phyloP scores from a whole-genome alignment of 2,888 invertebrate species.

The Andrena minutula region DNA sequence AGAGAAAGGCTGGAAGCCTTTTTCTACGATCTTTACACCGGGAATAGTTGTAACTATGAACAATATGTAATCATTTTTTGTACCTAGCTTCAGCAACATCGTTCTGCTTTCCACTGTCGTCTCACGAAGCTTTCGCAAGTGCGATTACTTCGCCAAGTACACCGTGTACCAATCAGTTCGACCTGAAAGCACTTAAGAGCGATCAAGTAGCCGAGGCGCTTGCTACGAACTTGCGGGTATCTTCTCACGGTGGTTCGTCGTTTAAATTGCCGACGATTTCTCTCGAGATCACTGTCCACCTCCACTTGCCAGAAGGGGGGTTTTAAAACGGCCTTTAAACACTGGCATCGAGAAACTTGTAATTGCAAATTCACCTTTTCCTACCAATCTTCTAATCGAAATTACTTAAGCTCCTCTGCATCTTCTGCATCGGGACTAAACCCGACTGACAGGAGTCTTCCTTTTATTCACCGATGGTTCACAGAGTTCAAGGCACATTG shows the following conservation, averaged over 20 bases:
- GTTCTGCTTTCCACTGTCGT: slow-evolving; percentile 6
- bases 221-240: slow-evolving; percentile 62
- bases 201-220: slow-evolving; percentile 52
- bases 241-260: slow-evolving; percentile 73
- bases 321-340: too few relatives aligned
- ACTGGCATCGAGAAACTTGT: too few relatives aligned
- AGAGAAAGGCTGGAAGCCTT: not conserved
- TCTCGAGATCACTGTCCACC: slow-evolving; percentile 22
- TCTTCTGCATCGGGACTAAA: too few relatives aligned
- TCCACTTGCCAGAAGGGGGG: slow-evolving; percentile 8
- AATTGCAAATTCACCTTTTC: too few relatives aligned
- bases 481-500: not conserved
- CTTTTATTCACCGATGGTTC: too few relatives aligned
- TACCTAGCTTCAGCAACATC: not conserved
- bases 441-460: too few relatives aligned
- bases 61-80: slow-evolving; percentile 6
- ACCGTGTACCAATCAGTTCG: slow-evolving; percentile 31
- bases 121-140: slow-evolving; percentile 37
- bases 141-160: slow-evolving; percentile 22
- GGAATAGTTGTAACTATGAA: not conserved
- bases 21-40: not conserved
- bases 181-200: slow-evolving; percentile 30
- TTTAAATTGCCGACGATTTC: slow-evolving; percentile 49
- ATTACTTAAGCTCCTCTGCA: too few relatives aligned
- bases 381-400: too few relatives aligned